Conservation (phyloP, 2,113 vertebrate genomes). For the Chloroceryle aenea region DNA sequence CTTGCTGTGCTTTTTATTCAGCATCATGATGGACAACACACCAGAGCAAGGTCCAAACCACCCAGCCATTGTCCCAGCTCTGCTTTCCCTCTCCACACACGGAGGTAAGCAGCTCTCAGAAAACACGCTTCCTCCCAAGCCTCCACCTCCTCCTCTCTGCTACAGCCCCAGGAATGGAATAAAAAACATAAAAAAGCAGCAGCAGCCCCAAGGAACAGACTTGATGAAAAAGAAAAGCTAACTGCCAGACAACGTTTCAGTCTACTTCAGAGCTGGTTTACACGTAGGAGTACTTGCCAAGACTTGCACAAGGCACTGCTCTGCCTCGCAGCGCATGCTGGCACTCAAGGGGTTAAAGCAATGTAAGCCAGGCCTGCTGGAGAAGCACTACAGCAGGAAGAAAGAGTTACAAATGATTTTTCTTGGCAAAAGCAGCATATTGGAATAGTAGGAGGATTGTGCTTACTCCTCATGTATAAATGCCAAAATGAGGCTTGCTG, state of each 20-base stretch:
- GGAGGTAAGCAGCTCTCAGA: background rate
- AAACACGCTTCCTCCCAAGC: background rate
- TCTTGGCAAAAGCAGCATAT: slow-evolving; percentile 71
- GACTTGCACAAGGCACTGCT: slow-evolving; percentile 39
- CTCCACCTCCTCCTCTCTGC: background rate
- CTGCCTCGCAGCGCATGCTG: background rate
- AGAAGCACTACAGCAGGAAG: slow-evolving; percentile 63
- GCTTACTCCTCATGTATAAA: slow-evolving; percentile 69
- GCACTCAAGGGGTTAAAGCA: slow-evolving; percentile 63
- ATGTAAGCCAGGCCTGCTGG: slow-evolving; percentile 39
- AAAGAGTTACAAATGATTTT: slow-evolving; percentile 76
- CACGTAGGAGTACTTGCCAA: slow-evolving; percentile 36
- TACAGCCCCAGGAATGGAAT: slow-evolving; percentile 11
- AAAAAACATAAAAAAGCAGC: slow-evolving; percentile 39
- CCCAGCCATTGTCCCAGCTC: background rate
- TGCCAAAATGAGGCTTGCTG: slow-evolving; percentile 67
- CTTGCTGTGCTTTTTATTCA: background rate
- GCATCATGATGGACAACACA: background rate
- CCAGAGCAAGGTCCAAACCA: background rate
- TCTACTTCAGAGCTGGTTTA: slow-evolving; percentile 15
- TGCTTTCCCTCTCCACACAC: background rate
- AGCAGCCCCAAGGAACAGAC: slow-evolving; percentile 50
- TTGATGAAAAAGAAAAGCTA: slow-evolving; percentile 57
- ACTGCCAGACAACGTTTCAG: slow-evolving; percentile 55
- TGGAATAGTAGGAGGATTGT: slow-evolving; percentile 75